Evolutionary conservation across 37 sponge, comb jelly and placozoan genomes (phyloP), one percentile per base, ranked within the genome.

Genomic region (Eunapius fragilis): DNA sequence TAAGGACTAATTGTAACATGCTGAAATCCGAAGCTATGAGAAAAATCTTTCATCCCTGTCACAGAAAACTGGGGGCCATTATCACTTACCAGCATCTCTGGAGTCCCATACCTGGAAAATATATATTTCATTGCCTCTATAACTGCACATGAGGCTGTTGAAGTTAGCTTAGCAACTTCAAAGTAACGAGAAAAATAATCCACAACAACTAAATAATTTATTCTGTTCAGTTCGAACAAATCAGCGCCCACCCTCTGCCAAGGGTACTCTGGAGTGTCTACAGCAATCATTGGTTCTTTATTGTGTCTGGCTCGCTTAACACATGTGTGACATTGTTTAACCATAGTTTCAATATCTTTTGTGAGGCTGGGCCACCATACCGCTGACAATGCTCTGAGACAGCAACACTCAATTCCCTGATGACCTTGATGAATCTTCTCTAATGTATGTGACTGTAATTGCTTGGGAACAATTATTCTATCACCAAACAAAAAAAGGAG

Each of bases 321-420:
- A 70, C 82, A 82, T 30, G 31, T 70, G 26, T 23, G 32, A 70
- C 82, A 70, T 32, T 69, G 25, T 82, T 70, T 70, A 7, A 82
- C 37, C 38, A 37, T 31, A n/a, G 67, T 34, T n/a, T 82, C 69
- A 25, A 82, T 70, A 32, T 82, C 69, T 82, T 10, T 31, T 31
- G 82, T 35, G 33, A 82, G 35, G 27, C 67, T 73, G n/a, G 80
- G 82, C 82, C 82, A 84, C 84, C 84, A 84, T 13, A 82, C 71
- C 70, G 82, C 70, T 32, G 34, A 32, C 41, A 41, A 41, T 41
- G 41, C 41, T 6, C 41, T 41, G 41, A 41, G 36, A 69, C 70
- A 47, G 71, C 71, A 80, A 31, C 41, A 30, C 82, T 69, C 36
- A 35, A 82, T 82, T n/a, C 71, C 82, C 70, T 69, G 82, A 32